These are phyloP conservation scores for Silurus lanzhouensis DNA, from an alignment of 2,797 vertebrate genomes.

Conservation along the genomic window DNA sequence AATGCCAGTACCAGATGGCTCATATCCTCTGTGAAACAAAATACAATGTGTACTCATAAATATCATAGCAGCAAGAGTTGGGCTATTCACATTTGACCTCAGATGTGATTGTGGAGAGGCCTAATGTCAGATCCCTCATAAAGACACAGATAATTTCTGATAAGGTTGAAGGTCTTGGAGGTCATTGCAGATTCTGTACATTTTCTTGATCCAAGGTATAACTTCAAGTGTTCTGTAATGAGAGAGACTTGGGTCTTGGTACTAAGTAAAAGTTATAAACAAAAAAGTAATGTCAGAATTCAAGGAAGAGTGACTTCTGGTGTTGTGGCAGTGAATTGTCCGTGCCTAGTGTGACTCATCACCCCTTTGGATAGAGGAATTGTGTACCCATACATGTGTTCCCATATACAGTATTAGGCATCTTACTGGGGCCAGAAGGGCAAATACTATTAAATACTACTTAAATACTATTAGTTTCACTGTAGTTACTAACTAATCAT, in stretches of 20 bases:
- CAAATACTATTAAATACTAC: too few species aligned
- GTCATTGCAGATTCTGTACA: not conserved
- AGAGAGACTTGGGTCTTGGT: not conserved
- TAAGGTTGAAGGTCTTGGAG: not conserved
- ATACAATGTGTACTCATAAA: not conserved
- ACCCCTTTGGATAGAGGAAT: not conserved
- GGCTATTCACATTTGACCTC: not conserved
- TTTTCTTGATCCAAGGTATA: not conserved
- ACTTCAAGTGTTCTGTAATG: not conserved
- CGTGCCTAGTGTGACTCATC: not conserved
- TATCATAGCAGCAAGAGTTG: not conserved
- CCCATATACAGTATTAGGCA: too few species aligned
- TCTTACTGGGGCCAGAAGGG: too few species aligned
- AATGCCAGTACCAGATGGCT: not conserved
- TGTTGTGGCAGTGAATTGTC: not conserved
- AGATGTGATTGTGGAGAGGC: not conserved
- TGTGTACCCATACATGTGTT: not conserved
- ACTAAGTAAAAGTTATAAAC: not conserved
- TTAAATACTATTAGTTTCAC: not conserved
- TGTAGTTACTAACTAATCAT: not conserved
- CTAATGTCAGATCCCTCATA: not conserved
- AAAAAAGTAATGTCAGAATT: not conserved
- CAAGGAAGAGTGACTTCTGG: not conserved
- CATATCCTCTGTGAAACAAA: not conserved
- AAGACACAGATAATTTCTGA: not conserved